A percentile compares a stretch with the other conserved stretches of the same genome.
Conservation (phyloP, 2,888 invertebrate genomes). For the Phengaris alcon region DNA sequence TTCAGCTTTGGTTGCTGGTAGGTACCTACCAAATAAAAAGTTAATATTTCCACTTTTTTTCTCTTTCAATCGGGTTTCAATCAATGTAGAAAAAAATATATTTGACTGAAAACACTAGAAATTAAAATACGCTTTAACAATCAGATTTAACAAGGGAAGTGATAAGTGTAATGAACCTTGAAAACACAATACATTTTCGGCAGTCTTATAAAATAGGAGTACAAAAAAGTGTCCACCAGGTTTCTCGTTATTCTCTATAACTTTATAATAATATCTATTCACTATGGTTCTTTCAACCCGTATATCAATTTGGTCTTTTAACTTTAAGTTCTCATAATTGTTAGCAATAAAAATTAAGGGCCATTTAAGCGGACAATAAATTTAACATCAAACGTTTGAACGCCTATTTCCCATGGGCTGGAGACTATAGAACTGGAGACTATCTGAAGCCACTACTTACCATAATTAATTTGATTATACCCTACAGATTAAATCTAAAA, state of each 20-base stretch:
- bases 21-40: neutral
- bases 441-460: neutral
- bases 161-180: neutral
- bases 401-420: neutral
- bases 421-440: neutral
- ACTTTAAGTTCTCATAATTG: neutral
- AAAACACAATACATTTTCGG: neutral
- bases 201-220: neutral
- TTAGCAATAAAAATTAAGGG: constrained; percentile 18
- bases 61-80: neutral
- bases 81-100: neutral
- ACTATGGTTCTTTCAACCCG: neutral
- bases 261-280: neutral
- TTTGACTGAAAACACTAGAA: neutral
- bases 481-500: neutral
- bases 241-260: neutral
- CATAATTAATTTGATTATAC: neutral
- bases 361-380: neutral
- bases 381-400: neutral
- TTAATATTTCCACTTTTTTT: neutral
- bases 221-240: neutral
- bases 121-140: neutral
- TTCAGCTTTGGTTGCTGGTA: neutral
- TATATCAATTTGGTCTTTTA: constrained; percentile 12
- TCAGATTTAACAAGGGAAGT: neutral